These are phyloP conservation scores for Anas georgica DNA, from an alignment of 2,797 vertebrate genomes.

Conservation along the genomic window DNA sequence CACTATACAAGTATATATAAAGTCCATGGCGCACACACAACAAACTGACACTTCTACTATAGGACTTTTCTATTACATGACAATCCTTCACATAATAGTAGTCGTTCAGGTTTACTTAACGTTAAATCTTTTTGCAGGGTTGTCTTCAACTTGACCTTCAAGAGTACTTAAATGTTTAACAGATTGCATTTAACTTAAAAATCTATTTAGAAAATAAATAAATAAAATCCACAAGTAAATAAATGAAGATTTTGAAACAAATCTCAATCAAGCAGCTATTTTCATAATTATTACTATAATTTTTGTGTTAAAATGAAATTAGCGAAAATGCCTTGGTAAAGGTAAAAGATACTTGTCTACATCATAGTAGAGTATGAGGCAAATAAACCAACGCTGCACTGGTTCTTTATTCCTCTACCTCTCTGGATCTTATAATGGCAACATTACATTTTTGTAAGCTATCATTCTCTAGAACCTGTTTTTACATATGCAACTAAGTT, in stretches of 20 bases:
- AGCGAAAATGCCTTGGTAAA: neutral
- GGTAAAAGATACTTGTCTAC: neutral
- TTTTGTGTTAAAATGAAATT: neutral
- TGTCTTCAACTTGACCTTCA: neutral
- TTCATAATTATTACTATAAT: neutral
- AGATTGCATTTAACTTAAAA: neutral
- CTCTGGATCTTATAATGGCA: neutral
- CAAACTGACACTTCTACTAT: neutral
- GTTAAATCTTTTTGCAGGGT: neutral
- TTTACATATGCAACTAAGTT: neutral
- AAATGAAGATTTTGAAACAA: neutral
- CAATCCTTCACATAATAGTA: neutral
- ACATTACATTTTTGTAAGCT: neutral
- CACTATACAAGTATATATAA: neutral
- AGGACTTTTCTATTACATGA: neutral
- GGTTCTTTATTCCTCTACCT: neutral
- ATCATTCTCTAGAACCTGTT: neutral
- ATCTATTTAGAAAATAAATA: neutral
- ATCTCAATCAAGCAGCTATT: neutral
- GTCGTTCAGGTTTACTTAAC: neutral
- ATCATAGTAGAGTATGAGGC: neutral
- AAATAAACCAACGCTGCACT: neutral
- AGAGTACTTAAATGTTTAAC: neutral
- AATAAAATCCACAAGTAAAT: neutral
- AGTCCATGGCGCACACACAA: fast-evolving